These are phyloP conservation scores for Spialia ferax DNA, from an alignment of 2,888 invertebrate species.

Conservation along the genomic window DNA sequence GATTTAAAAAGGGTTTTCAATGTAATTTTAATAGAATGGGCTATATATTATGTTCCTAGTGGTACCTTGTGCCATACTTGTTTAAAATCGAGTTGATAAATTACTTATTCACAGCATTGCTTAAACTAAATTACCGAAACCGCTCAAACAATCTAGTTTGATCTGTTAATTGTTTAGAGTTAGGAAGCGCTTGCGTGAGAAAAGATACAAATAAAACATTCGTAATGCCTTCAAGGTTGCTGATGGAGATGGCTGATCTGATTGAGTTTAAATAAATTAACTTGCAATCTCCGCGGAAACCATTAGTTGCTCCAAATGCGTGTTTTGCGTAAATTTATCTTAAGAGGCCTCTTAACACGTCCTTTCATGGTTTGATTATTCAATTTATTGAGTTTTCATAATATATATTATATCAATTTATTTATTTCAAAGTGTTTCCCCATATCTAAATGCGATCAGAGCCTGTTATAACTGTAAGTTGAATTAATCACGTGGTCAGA, in stretches of 20 bases:
- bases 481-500: too few relatives aligned
- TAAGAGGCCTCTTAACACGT: neutral
- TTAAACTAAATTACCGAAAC: slow-evolving; percentile 15
- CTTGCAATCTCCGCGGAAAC: slow-evolving; percentile 47
- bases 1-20: too few relatives aligned
- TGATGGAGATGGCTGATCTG: slow-evolving; percentile 55
- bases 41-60: too few relatives aligned
- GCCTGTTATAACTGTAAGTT: too few relatives aligned
- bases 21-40: too few relatives aligned
- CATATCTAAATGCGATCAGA: too few relatives aligned
- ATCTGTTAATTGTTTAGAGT: slow-evolving; percentile 30
- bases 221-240: slow-evolving; percentile 62
- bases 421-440: too few relatives aligned
- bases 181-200: slow-evolving; percentile 31
- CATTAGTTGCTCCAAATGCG: slow-evolving; percentile 31
- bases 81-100: neutral
- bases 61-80: neutral
- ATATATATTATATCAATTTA: neutral
- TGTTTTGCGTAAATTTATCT: slow-evolving; percentile 29
- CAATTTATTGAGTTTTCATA: neutral
- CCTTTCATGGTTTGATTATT: neutral
- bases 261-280: slow-evolving; percentile 64
- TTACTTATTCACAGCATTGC: slow-evolving; percentile 4
- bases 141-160: slow-evolving; percentile 26
- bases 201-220: slow-evolving; percentile 44